Evolutionary conservation across 2,888 invertebrate genomes (phyloP).

Genomic region (Andrena fulva): DNA sequence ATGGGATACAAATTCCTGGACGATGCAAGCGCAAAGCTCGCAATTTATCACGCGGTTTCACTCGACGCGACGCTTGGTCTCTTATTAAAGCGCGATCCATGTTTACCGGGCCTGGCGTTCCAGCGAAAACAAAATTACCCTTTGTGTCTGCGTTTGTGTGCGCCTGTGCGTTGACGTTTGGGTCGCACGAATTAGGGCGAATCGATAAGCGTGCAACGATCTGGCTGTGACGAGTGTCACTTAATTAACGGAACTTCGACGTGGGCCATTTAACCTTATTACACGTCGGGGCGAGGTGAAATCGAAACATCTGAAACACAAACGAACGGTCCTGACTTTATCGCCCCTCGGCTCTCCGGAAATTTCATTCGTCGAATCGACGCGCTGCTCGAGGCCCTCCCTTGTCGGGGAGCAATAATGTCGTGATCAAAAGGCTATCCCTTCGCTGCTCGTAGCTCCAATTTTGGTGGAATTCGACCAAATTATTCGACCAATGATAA

Average conservation of each 20-base stretch:
- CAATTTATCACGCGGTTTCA: conserved; percentile 5
- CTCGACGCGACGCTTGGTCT: neutral
- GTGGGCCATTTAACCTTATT: conserved; percentile 17
- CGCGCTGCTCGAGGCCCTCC: neutral
- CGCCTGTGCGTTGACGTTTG: conserved; percentile 10
- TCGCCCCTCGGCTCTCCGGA: neutral
- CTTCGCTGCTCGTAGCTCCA: neutral
- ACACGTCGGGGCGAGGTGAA: neutral
- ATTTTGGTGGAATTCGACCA: neutral
- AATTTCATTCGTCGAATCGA: neutral
- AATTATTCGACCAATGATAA: neutral
- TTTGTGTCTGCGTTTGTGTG: neutral
- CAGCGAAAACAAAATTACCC: conserved; percentile 27
- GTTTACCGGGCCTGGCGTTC: conserved; percentile 3
- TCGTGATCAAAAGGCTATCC: too few relatives aligned
- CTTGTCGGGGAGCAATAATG: neutral
- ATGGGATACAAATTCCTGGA: neutral
- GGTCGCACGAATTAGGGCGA: conserved; percentile 15
- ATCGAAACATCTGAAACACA: neutral
- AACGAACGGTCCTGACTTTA: neutral
- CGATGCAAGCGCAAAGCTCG: conserved; percentile 1
- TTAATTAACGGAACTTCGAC: conserved; percentile 43
- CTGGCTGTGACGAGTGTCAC: conserved; percentile 28
- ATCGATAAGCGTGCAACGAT: conserved; percentile 35
- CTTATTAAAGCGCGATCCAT: neutral